Percentiles rank a stretch among this genome's conserved stretches.
Conservation (phyloP, 2,888 invertebrate species). For the Nasonovia ribisnigri region DNA sequence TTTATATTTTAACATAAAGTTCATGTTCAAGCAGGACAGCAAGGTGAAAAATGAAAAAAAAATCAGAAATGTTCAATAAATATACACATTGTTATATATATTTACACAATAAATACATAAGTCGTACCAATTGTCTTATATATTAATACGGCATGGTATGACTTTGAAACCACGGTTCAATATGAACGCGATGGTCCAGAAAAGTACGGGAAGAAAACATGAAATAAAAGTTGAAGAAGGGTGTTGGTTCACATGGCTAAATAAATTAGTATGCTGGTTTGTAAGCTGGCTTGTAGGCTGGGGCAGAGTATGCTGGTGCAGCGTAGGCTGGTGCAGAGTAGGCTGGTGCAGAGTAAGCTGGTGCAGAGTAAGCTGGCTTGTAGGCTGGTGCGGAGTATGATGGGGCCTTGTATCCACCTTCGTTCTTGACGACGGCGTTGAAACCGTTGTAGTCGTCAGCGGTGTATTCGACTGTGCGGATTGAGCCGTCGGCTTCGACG, state of each 20-base stretch:
- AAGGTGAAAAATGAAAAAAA: not conserved
- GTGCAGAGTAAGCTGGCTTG: not conserved
- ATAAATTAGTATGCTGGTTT: slow-evolving; percentile 12
- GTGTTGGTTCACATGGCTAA: not conserved
- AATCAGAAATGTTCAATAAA: not conserved
- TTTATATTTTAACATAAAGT: no score
- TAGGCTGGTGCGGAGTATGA: not conserved
- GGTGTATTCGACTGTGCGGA: not conserved
- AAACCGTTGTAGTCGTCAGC: slow-evolving; percentile 11
- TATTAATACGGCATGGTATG: not conserved
- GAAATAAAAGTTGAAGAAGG: not conserved
- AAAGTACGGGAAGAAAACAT: not conserved
- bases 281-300: not conserved
- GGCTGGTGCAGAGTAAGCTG: not conserved
- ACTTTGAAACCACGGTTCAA: not conserved
- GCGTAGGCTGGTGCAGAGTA: not conserved
- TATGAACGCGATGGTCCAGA: not conserved
- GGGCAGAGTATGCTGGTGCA: not conserved
- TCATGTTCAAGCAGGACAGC: no score
- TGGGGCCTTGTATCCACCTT: not conserved
- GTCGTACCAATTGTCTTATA: not conserved
- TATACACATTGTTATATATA: not conserved
- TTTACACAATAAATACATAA: not conserved
- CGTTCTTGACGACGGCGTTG: slow-evolving; percentile 4
- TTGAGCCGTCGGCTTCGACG: not conserved